Evolutionary conservation across 2,113 vertebrate species (phyloP).

Genomic region (Podocnemis expansa): DNA sequence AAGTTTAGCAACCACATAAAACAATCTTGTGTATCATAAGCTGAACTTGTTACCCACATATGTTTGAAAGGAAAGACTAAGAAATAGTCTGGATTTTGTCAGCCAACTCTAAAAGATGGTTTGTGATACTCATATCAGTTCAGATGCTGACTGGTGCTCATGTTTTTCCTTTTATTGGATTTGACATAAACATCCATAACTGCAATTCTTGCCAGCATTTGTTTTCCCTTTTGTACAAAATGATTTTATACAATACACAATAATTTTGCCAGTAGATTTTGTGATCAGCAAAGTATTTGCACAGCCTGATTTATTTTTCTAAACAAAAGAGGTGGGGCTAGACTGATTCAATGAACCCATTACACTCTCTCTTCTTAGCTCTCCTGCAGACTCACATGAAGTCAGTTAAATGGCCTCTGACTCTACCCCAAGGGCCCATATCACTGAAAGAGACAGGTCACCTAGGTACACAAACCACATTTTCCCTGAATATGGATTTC

Average conservation of each 20-base stretch:
- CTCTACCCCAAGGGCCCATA: not conserved
- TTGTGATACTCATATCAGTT: constrained; percentile 46
- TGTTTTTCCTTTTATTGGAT: constrained; percentile 48
- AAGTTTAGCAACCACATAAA: not conserved
- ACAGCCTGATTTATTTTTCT: constrained; percentile 70
- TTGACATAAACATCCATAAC: constrained; percentile 58
- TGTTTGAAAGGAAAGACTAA: constrained; percentile 52
- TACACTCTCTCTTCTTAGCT: not conserved
- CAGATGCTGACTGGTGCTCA: not conserved
- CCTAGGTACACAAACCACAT: not conserved
- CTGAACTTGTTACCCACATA: constrained; percentile 49
- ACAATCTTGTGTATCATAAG: not conserved
- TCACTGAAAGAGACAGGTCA: not conserved
- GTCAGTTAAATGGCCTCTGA: not conserved
- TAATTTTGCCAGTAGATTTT: constrained; percentile 73
- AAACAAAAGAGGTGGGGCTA: constrained; percentile 69
- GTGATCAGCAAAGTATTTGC: constrained; percentile 74
- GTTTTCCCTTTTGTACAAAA: constrained; percentile 70
- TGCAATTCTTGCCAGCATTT: constrained; percentile 50
- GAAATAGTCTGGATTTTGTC: constrained; percentile 56
- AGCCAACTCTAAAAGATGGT: constrained; percentile 39
- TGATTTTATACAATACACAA: constrained; percentile 27
- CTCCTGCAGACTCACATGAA: not conserved
- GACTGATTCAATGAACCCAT: constrained; percentile 59
- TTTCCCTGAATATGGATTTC: not conserved